Percentiles rank a stretch among this genome's conserved stretches.
Conservation (phyloP, 2,113 vertebrate genomes). For the Sus scrofa region DNA sequence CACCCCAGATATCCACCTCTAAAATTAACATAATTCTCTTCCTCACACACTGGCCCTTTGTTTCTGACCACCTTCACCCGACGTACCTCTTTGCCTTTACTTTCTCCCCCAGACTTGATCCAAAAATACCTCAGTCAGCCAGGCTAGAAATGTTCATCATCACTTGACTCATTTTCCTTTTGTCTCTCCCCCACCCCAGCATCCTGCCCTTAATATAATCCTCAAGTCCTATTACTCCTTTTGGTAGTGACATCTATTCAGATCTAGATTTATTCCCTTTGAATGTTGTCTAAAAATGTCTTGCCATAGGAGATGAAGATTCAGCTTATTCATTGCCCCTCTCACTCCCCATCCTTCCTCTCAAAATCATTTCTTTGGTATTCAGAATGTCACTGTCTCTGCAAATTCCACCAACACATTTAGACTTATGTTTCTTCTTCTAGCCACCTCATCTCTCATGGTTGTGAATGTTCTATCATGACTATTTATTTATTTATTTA, state of each 20-base stretch:
- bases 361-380: background rate
- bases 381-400: background rate
- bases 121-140: background rate
- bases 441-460: background rate
- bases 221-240: background rate
- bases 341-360: background rate
- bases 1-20: background rate
- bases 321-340: background rate
- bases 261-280: background rate
- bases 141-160: background rate
- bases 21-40: background rate
- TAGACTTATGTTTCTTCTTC: background rate
- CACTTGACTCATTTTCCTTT: background rate
- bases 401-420: background rate
- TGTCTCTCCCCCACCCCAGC: background rate
- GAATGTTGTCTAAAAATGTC: background rate
- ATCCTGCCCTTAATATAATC: background rate
- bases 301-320: background rate
- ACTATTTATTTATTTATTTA: too few species aligned
- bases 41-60: background rate
- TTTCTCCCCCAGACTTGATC: background rate
- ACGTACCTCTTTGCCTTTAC: background rate
- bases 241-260: background rate
- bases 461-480: background rate
- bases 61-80: fast-evolving